Percentiles rank a stretch among this genome's conserved stretches.
Evolutionary conservation across 2,113 vertebrate genomes (phyloP).

Genomic region (Gallinago undulata): DNA sequence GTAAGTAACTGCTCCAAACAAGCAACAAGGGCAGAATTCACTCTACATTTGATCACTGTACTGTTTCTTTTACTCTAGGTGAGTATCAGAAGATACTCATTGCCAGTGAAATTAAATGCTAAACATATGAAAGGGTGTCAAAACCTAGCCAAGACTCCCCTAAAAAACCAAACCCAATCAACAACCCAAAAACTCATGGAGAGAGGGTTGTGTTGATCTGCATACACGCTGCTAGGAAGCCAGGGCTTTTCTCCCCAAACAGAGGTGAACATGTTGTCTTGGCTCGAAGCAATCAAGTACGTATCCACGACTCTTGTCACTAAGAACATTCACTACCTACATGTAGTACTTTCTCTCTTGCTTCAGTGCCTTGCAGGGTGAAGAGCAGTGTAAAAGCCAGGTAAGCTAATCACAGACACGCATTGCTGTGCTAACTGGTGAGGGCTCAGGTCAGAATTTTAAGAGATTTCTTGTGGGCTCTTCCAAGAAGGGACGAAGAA

Average conservation of each 20-base stretch:
- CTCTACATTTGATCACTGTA: not conserved
- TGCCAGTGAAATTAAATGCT: not conserved
- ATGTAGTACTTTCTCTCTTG: not conserved
- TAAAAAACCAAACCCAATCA: not conserved
- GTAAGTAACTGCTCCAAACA: not conserved
- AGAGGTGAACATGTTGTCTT: not conserved
- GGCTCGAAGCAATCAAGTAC: not conserved
- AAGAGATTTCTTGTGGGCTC: not conserved
- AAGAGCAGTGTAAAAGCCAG: not conserved
- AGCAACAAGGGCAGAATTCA: accelerated
- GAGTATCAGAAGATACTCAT: not conserved
- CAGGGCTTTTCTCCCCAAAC: not conserved
- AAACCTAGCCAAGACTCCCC: not conserved
- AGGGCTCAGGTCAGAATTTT: not conserved
- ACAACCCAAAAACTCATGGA: accelerated
- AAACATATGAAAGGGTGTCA: not conserved
- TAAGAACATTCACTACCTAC: not conserved
- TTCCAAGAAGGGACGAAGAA: not conserved
- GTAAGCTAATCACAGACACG: not conserved
- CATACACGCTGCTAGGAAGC: not conserved
- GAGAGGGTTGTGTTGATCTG: not conserved
- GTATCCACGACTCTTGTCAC: not conserved
- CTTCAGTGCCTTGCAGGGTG: not conserved
- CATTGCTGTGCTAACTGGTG: not conserved
- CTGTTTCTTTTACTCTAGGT: not conserved